Conservation (phyloP, 2,888 invertebrate species). For the Heteromurus nitidus region DNA sequence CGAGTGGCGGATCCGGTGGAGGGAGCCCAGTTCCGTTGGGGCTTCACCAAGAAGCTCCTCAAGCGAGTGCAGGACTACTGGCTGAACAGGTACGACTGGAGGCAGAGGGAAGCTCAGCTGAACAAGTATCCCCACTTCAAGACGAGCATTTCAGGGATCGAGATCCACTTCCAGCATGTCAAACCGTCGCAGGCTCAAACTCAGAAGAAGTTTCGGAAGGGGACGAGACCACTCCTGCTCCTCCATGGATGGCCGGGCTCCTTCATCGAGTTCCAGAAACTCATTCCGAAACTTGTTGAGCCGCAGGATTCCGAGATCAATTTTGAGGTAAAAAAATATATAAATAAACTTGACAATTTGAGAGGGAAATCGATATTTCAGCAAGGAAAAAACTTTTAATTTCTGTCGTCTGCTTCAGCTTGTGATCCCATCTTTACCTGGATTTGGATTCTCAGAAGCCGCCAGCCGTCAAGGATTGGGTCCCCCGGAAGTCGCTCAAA, state of each 20-base stretch:
- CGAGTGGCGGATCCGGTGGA: conserved; percentile 75
- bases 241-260: conserved; percentile 73
- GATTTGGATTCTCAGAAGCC: conserved; percentile 78
- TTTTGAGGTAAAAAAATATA: conserved; percentile 76
- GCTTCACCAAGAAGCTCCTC: conserved; percentile 84
- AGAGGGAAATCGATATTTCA: no score
- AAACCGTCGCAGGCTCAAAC: conserved; percentile 77
- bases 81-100: conserved; percentile 86
- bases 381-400: no score
- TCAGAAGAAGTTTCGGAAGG: conserved; percentile 62
- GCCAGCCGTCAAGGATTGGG: conserved; percentile 75
- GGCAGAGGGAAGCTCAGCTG: conserved; percentile 81
- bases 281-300: conserved; percentile 76
- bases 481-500: conserved; percentile 73
- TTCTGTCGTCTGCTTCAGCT: conserved; percentile 65
- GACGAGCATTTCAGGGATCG: conserved; percentile 85
- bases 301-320: conserved; percentile 78
- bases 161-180: conserved; percentile 85
- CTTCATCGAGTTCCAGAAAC: conserved; percentile 72
- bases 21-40: conserved; percentile 85
- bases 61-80: conserved; percentile 85
- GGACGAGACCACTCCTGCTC: conserved; percentile 66
- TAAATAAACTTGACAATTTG: no score
- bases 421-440: conserved; percentile 78
- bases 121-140: conserved; percentile 85